These are phyloP conservation scores for Artemia franciscana DNA, from an alignment of 1,140 invertebrate genomes.

Conservation along the genomic window DNA sequence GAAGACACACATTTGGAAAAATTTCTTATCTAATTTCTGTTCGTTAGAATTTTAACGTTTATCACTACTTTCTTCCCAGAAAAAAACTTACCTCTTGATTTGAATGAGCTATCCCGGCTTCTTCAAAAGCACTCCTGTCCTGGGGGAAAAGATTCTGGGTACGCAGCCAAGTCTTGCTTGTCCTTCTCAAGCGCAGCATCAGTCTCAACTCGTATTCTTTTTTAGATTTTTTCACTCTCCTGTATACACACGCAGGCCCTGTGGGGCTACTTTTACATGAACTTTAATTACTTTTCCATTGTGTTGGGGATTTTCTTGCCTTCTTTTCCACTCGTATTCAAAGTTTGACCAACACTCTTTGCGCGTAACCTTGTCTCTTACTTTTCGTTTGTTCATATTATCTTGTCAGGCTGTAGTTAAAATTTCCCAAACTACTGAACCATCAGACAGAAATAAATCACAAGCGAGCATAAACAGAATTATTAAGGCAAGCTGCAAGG, in stretches of 20 bases:
- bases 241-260: not conserved
- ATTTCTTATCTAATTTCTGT: no score
- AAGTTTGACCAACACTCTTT: not conserved
- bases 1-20: no score
- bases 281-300: not conserved
- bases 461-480: no score
- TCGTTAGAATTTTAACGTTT: no score
- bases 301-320: not conserved
- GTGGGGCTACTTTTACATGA: not conserved
- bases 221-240: not conserved
- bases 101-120: no score
- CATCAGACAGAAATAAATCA: no score
- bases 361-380: not conserved
- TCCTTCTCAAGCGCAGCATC: not conserved
- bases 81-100: no score
- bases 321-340: not conserved
- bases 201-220: not conserved
- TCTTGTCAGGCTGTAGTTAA: no score
- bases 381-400: not conserved
- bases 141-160: not conserved
- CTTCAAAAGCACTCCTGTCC: not conserved
- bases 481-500: no score
- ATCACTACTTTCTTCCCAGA: no score
- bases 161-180: not conserved
- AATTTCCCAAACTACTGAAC: no score